Conservation (phyloP, 2,113 vertebrate species). For the Laticauda laticaudata region DNA sequence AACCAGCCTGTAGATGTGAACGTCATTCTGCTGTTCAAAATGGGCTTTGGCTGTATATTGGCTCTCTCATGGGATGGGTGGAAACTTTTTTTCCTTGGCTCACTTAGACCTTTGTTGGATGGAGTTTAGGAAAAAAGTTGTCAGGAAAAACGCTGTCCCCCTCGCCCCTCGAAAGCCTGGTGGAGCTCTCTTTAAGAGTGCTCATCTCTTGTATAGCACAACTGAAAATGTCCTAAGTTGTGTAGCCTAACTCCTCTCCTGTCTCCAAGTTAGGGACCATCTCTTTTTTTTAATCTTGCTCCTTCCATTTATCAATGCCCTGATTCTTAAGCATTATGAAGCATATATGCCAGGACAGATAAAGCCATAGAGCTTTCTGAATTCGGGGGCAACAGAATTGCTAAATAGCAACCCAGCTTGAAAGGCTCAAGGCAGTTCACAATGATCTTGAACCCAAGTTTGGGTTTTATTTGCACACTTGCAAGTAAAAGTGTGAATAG, state of each 20-base stretch:
- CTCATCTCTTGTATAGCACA: rapidly evolving
- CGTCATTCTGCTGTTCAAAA: not conserved
- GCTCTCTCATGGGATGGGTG: conserved; percentile 25
- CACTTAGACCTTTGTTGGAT: not conserved
- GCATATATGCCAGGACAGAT: not conserved
- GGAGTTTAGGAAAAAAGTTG: conserved; percentile 10
- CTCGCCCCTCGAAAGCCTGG: not conserved
- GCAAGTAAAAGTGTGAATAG: not conserved
- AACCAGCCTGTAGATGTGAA: conserved; percentile 23
- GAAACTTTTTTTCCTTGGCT: not conserved
- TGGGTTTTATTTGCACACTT: not conserved
- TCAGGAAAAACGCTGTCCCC: conserved; percentile 11
- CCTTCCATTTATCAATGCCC: rapidly evolving
- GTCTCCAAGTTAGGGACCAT: not conserved
- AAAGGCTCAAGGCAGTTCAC: not conserved
- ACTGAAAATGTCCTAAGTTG: not conserved
- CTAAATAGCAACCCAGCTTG: not conserved
- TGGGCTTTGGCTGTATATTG: conserved; percentile 11
- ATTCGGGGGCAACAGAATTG: not conserved
- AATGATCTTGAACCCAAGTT: not conserved
- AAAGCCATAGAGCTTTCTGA: not conserved
- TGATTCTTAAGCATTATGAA: not conserved
- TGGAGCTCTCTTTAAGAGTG: not conserved
- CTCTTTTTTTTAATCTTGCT: not conserved
- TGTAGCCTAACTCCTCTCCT: not conserved